Base-by-base conservation (phyloP, 2,797 vertebrate genomes). In the Brachymystax lenok region DNA sequence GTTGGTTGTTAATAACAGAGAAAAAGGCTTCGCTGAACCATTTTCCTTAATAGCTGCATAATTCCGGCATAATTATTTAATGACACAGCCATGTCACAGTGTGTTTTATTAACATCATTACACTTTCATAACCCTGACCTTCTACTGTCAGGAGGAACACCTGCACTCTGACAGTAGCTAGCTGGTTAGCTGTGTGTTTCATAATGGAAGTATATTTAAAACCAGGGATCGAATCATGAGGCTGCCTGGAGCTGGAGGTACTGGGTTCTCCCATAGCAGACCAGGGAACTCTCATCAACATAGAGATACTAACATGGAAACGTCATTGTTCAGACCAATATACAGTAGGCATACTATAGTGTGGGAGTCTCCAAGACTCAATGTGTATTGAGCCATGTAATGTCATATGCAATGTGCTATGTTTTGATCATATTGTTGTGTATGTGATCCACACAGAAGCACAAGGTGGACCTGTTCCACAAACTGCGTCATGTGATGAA, bases 401-500 rank as follows among this genome's bases (percentile, higher is more conserved):
- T 30, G 7, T 24, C 21, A 14, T n/a, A 27, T 59, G 56, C n/a
- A 21, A 19, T 6, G 17, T 7, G 19, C 3, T 24, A 12, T 24
- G 24, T 64, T 12, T 28, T 21, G n/a, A 27, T 24, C 3, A 13
- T 4, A 24, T 1, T 68, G 66, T 68, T 68, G 66, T 64, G 79
- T 76, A 3, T 52, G 14, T 30, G 50, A 46, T 27, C 61, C 46
- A 71, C 17, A 80, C 87, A 99, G 98, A 99, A 98, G 91, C 97
- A 99, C 91, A 99, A 98, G 90, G 96, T 99, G 84, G 98, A 99
- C 92, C 96, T 99, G 75, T 99, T 99, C 94, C 98, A 98, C 92
- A 99, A 99, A 77, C 95, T 99, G 61, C 97, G 98, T 16, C 98
- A 99, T 83, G 98, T 99, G 92, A 99, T 99, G 98, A 99, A 97